Conservation (phyloP, 1,140 invertebrate species). For the Calosoma granatense region DNA sequence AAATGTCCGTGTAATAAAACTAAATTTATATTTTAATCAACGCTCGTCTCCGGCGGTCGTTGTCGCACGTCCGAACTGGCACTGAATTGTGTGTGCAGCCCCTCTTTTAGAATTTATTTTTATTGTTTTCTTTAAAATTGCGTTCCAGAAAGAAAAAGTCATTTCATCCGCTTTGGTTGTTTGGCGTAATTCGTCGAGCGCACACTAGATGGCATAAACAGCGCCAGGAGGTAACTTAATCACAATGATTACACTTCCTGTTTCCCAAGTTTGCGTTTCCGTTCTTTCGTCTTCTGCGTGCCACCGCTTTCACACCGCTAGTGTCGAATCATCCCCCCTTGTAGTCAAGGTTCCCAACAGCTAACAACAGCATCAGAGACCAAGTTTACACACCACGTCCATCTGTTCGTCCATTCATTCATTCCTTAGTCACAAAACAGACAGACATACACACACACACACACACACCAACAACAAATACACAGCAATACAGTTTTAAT, state of each 20-base stretch:
- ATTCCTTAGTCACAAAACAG: no score
- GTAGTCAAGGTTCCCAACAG: no score
- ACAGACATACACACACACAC: no score
- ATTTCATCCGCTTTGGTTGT: background rate
- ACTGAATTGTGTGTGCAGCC: background rate
- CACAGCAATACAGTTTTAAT: no score
- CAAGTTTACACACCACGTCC: no score
- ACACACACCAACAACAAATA: no score
- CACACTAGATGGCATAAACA: background rate
- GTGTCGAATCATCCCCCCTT: no score
- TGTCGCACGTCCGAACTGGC: no score
- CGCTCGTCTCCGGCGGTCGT: background rate
- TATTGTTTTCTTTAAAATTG: slow-evolving; percentile 9
- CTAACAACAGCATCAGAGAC: no score
- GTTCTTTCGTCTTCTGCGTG: no score
- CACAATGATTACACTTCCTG: slow-evolving; percentile 4
- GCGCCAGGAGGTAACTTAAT: slow-evolving; percentile 5
- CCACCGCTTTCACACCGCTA: no score
- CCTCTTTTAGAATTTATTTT: slow-evolving; percentile 1
- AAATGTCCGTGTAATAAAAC: background rate
- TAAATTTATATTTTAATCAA: slow-evolving; percentile 9
- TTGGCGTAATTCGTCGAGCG: background rate
- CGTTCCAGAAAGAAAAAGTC: background rate
- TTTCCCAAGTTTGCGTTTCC: slow-evolving; percentile 5
- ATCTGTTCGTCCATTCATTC: no score